Evolutionary conservation across 1,140 invertebrate genomes (phyloP), one percentile per base, ranked within the genome.

Genomic region (Heterodera carotae): DNA sequence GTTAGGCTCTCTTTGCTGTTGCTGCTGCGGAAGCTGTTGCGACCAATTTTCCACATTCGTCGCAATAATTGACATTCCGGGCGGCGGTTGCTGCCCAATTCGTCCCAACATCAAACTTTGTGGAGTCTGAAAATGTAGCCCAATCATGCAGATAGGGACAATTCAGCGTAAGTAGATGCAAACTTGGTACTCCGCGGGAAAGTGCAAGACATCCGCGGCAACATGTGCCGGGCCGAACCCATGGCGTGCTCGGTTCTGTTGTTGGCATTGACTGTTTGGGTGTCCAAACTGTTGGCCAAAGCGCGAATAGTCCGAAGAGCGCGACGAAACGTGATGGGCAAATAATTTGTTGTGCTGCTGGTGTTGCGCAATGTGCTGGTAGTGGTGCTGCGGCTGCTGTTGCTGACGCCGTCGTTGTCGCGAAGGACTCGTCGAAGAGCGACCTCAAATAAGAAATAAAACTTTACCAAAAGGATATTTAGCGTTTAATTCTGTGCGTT

Each of bases 151-250:
- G n/a, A n/a, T n/a, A n/a, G n/a, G n/a, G n/a, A n/a, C n/a, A n/a
- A n/a, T n/a, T 12, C 33, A 48, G 12, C 6, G 39, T 6, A 43
- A 43, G 6, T 8, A 12, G 15, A 56, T 69, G 69, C 27, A 76
- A 76, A 82, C 81, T 72, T 82, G 81, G 74, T 82, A 82, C 72
- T 82, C 81, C 2, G 76, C 72, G 36, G 81, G 81, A 64, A 82
- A 82, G 22, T 82, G 81, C 18, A 82, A 48, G 36, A 79, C 77
- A 31, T 79, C 76, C 29, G 36, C 43, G 22, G 75, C 75, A 56
- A 56, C 18, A 39, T 43, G 34, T 3, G n/a, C 56, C 5, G 72
- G 25, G 34, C 56, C 74, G 56, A 75, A 48, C 29, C 22, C 31
- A 31, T 36, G 75, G 33, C 34, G 73, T 34, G 59, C 5, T 2